Conservation (phyloP, 1,140 invertebrate genomes). For the Ceratina japonica region DNA sequence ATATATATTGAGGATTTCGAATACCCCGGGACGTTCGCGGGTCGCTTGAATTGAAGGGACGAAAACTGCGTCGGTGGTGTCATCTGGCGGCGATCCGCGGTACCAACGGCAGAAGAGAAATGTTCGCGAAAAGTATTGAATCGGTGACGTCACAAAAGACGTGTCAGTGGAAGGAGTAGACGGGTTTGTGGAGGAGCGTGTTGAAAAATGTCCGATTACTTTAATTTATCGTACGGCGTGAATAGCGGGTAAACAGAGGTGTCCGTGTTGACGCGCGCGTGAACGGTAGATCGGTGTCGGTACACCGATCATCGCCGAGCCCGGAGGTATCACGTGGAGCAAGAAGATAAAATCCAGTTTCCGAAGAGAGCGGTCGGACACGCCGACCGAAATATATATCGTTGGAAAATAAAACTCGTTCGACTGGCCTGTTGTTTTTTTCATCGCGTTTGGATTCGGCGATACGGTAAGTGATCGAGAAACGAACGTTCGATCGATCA, state of each 20-base stretch:
- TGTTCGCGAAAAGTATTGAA: slow-evolving; percentile 78
- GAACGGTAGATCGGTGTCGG: slow-evolving; percentile 23
- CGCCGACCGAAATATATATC: slow-evolving; percentile 52
- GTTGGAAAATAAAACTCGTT: slow-evolving; percentile 45
- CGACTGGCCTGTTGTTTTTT: slow-evolving; percentile 26
- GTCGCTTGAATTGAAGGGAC: neutral
- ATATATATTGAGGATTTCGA: neutral
- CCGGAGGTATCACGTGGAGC: slow-evolving; percentile 52
- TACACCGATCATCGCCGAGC: slow-evolving; percentile 21
- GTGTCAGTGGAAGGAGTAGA: slow-evolving; percentile 72
- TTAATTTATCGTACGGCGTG: slow-evolving; percentile 67
- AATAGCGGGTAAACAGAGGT: slow-evolving; percentile 58
- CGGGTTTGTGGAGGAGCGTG: slow-evolving; percentile 63
- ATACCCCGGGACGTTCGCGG: too few relatives aligned
- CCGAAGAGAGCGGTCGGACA: slow-evolving; percentile 11
- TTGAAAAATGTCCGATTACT: slow-evolving; percentile 76
- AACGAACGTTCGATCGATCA: neutral
- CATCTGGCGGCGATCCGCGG: slow-evolving; percentile 25
- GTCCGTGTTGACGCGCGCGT: slow-evolving; percentile 27
- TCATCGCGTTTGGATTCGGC: neutral
- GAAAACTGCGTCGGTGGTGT: slow-evolving; percentile 23
- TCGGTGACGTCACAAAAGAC: slow-evolving; percentile 79
- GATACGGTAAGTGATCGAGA: slow-evolving; percentile 15
- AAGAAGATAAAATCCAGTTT: slow-evolving; percentile 6
- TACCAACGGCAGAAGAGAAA: slow-evolving; percentile 40